Evolutionary conservation across 2,797 vertebrate genomes (phyloP).

Genomic region (Poliocrania exsul): DNA sequence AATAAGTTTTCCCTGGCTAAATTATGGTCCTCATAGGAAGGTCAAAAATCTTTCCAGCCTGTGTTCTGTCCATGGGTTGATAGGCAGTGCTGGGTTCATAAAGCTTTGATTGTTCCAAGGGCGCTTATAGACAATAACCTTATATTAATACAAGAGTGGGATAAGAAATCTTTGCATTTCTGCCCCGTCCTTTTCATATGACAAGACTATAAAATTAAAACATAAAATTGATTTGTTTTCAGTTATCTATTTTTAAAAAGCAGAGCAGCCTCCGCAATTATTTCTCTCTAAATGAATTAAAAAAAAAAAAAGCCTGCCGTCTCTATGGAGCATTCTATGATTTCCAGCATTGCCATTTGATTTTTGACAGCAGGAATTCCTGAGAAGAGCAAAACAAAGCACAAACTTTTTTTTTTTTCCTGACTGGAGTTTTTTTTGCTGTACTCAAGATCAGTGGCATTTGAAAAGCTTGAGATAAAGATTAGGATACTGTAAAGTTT

Average conservation of each 20-base stretch:
- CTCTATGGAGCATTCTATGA: neutral
- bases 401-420: neutral
- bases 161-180: no score
- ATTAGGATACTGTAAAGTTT: neutral
- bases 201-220: neutral
- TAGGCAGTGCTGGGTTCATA: no score
- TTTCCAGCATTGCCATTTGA: neutral
- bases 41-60: no score
- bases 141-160: no score
- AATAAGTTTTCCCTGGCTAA: no score
- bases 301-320: neutral
- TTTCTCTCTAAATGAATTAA: neutral
- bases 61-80: no score
- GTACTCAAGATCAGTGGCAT: neutral
- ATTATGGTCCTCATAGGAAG: no score
- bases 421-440: neutral
- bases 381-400: neutral
- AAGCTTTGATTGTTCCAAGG: no score
- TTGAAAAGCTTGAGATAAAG: neutral
- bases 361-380: neutral
- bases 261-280: neutral
- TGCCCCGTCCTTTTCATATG: no score
- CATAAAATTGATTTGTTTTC: constrained; percentile 22
- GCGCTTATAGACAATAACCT: no score
- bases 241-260: constrained; percentile 24